These are phyloP conservation scores for Ramazzottius varieornatus DNA, from an alignment of 2,888 invertebrate genomes.

Conservation along the genomic window DNA sequence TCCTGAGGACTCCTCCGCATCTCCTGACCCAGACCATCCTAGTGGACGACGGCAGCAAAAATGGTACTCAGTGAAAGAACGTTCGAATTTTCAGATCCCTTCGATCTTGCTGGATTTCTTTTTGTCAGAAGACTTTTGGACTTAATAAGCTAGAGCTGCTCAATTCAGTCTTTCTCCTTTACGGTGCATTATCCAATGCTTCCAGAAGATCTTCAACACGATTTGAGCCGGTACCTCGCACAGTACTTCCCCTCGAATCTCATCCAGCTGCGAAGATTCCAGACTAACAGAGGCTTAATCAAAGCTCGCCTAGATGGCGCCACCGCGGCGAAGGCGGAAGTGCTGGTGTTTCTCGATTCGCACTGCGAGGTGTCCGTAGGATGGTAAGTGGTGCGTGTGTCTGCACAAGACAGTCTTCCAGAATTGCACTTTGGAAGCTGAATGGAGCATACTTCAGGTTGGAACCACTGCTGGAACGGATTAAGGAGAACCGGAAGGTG, in stretches of 20 bases:
- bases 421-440: too few relatives aligned
- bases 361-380: conserved; percentile 21
- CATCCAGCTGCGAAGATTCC: not conserved
- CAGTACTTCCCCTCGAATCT: too few relatives aligned
- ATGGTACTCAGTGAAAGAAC: too few relatives aligned
- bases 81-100: not conserved
- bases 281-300: not conserved
- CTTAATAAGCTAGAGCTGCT: too few relatives aligned
- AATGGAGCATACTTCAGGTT: too few relatives aligned
- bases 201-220: too few relatives aligned
- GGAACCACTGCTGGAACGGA: not conserved
- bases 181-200: too few relatives aligned
- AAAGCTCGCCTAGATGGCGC: not conserved
- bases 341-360: conserved; percentile 22
- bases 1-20: not conserved
- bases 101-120: not conserved
- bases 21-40: not conserved
- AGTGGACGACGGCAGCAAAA: not conserved
- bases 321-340: conserved; percentile 16
- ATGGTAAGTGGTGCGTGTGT: conserved; percentile 16
- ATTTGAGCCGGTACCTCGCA: too few relatives aligned
- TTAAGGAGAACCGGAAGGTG: not conserved
- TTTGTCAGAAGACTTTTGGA: too few relatives aligned
- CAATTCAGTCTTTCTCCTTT: too few relatives aligned
- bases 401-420: too few relatives aligned